Evolutionary conservation across 2,113 vertebrate species (phyloP).

Genomic region (Bos indicus): DNA sequence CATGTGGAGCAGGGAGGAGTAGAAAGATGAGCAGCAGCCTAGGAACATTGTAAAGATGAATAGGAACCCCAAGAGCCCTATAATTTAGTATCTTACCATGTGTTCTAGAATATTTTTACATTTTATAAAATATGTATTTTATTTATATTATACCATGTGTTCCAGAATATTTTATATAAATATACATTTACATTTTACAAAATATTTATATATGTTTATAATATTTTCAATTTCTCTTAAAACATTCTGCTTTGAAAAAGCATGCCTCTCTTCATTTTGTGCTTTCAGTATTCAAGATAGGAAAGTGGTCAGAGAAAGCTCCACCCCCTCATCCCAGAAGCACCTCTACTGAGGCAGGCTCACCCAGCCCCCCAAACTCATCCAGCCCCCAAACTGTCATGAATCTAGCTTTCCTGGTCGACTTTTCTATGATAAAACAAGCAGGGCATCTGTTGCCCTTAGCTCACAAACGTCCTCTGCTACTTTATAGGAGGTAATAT

Average conservation of each 20-base stretch:
- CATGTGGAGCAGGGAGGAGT: accelerated
- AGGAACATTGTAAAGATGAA: not conserved
- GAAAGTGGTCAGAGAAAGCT: not conserved
- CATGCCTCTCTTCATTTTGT: not conserved
- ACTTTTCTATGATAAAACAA: not conserved
- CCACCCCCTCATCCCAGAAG: not conserved
- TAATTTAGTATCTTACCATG: not conserved
- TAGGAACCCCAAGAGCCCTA: not conserved
- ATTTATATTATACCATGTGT: not conserved
- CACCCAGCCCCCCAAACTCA: not conserved
- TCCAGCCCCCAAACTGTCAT: accelerated
- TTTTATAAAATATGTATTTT: not conserved
- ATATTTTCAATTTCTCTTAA: not conserved
- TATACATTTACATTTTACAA: not conserved
- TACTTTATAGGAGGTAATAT: not conserved
- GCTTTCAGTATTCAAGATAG: not conserved
- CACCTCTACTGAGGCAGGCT: accelerated
- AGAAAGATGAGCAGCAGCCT: not conserved
- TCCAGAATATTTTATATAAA: not conserved
- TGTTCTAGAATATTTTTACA: not conserved
- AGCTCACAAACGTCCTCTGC: not conserved
- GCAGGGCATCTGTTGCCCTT: not conserved
- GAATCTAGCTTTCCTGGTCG: not conserved
- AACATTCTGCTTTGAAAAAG: not conserved
- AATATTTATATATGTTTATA: not conserved